Base-by-base conservation (phyloP, 1,140 invertebrate species). In the Atta texana region DNA sequence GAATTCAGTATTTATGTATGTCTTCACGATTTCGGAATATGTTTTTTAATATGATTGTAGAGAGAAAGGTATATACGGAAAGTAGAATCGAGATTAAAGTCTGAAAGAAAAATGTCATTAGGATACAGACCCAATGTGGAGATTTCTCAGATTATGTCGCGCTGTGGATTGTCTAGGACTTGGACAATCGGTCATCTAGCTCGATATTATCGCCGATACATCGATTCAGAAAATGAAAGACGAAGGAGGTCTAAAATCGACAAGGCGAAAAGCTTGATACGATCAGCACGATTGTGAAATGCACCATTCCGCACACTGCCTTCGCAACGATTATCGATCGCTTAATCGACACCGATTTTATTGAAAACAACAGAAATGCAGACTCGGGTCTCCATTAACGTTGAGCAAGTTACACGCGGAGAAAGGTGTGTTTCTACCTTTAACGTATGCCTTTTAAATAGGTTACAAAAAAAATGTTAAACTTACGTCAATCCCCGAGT, bases 301-400 rank as follows among this genome's bases (percentile, higher is more conserved):
- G 1, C 31, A 1, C 34, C 24, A 55, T 66, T 85, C 8, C 28
- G 34, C 53, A 18, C 34, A 53, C 55, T 39, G 16, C 24, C 34
- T 16, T 51, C 63, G 31, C 24, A 39, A 76, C 31, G 28, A 78
- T 66, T 78, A 85, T 66, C 31, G 74, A 78, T 85, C 49, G 21
- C 16, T 44, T 85, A 77, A 85, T 66, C n/a, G 74, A 78, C 59
- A 21, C 18, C 18, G 82, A 76, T 85, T 66, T 85, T 85, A 78
- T 78, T 31, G 82, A 63, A 64, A 63, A 72, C 39, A n/a, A 49
- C 34, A 71, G 21, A 49, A 82, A 61, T 59, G 39, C 53, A 44
- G 51, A 8, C 21, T 71, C 34, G 51, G 31, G 21, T 44, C n/a
- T 28, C 31, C 49, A 21, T 55, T 31, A 57, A 71, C 53, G 31